Evolutionary conservation across 2,888 invertebrate genomes (phyloP).

Genomic region (Cordilura impudica): DNA sequence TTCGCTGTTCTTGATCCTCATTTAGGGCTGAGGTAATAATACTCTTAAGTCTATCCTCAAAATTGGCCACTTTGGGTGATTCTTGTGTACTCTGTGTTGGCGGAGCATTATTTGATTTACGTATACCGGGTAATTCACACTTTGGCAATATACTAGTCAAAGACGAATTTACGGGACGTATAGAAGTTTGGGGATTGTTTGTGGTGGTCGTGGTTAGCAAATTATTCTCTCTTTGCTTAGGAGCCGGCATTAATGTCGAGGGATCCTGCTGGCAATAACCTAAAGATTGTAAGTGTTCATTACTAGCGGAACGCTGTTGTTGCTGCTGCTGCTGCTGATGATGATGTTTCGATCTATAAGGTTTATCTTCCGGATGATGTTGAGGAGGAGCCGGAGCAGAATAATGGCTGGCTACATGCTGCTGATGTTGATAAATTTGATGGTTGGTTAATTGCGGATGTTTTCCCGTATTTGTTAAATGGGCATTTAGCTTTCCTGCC

Average conservation of each 20-base stretch:
- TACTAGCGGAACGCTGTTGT: slow-evolving; percentile 51
- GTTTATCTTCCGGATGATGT: slow-evolving; percentile 59
- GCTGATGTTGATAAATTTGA: slow-evolving; percentile 22
- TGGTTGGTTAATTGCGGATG: slow-evolving; percentile 35
- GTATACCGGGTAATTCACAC: slow-evolving; percentile 70
- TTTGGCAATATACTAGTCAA: slow-evolving; percentile 68
- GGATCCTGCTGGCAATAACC: slow-evolving; percentile 45
- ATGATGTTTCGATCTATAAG: slow-evolving; percentile 53
- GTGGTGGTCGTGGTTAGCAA: not conserved
- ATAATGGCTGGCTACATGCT: slow-evolving; percentile 28
- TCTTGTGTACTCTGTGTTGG: slow-evolving; percentile 78
- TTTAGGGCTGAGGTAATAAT: slow-evolving; percentile 92
- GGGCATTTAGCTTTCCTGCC: slow-evolving; percentile 83
- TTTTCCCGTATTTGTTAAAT: slow-evolving; percentile 65
- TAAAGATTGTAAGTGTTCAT: slow-evolving; percentile 58
- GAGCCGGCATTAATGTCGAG: slow-evolving; percentile 76
- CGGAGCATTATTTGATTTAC: slow-evolving; percentile 43
- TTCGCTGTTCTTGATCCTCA: slow-evolving; percentile 84
- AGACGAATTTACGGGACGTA: slow-evolving; percentile 32
- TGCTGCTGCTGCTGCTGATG: slow-evolving; percentile 24
- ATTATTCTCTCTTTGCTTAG: slow-evolving; percentile 63
- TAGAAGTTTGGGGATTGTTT: slow-evolving; percentile 5
- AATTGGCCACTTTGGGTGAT: slow-evolving; percentile 91
- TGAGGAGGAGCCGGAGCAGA: not conserved
- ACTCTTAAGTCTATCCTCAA: slow-evolving; percentile 92